Conservation (phyloP, 2,113 vertebrate genomes). For the Grammomys dolichurus region DNA sequence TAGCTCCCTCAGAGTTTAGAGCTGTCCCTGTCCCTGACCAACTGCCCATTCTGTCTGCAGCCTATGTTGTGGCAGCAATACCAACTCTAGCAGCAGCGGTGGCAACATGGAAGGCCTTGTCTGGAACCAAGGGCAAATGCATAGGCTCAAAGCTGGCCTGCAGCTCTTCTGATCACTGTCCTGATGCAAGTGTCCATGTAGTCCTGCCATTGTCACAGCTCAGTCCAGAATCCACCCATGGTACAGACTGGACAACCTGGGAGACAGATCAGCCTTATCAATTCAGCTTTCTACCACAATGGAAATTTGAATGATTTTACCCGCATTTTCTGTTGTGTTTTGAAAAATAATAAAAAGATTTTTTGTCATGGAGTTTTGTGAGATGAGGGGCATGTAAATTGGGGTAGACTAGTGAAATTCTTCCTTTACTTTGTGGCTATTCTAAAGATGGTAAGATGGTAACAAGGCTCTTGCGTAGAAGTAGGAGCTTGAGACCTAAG, state of each 20-base stretch:
- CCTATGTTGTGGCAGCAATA: slow-evolving; percentile 74
- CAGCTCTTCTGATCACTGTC: slow-evolving; percentile 86
- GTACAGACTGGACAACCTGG: slow-evolving; percentile 45
- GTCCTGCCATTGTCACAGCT: not conserved
- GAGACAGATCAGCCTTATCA: slow-evolving; percentile 17
- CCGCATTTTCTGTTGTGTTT: slow-evolving; percentile 41
- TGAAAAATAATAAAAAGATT: slow-evolving; percentile 75
- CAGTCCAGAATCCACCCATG: not conserved
- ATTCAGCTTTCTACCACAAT: slow-evolving; percentile 30
- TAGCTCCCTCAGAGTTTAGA: slow-evolving; percentile 19
- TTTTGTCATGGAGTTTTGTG: slow-evolving; percentile 65
- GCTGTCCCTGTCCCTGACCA: slow-evolving; percentile 21
- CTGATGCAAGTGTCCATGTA: slow-evolving; percentile 55
- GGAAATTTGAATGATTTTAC: slow-evolving; percentile 37
- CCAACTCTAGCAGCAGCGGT: slow-evolving; percentile 67
- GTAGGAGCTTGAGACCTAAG: not conserved
- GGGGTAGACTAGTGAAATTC: not conserved
- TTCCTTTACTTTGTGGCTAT: slow-evolving; percentile 3
- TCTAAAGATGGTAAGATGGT: not conserved
- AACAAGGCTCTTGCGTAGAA: slow-evolving; percentile 38
- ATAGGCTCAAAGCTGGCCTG: slow-evolving; percentile 88
- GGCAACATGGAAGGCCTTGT: slow-evolving; percentile 83
- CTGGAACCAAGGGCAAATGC: slow-evolving; percentile 89
- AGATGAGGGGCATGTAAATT: slow-evolving; percentile 20
- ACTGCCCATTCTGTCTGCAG: slow-evolving; percentile 62